Base-by-base conservation (phyloP, 1,140 invertebrate genomes). In the Hesperophylax magnus region DNA sequence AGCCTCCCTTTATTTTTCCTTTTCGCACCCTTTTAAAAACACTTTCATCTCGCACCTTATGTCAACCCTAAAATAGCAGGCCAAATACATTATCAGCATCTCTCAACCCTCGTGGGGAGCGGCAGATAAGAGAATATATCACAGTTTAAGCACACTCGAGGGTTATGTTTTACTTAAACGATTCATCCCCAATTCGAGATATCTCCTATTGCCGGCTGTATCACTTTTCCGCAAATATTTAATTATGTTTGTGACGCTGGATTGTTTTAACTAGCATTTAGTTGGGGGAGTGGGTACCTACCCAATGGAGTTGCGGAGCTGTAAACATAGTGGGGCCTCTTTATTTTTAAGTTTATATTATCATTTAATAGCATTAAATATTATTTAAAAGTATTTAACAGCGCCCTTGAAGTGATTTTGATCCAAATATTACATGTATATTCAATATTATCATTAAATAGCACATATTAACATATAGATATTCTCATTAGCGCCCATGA, bases 21-120 rank as follows among this genome's bases (percentile, higher is more conserved):
- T n/a, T 74, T 56, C 53, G 71, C 71, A 74, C 71, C 71, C 71
- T 54, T 56, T 53, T 54, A 56, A 74, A 56, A 39, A 69, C 71
- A 54, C 53, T 54, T 74, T 56, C 71, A 74, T 24, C 53, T 74
- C 53, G 52, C 71, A 74, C 71, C 71, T 74, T 74, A 74, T 74
- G 71, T 53, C 71, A 54, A 54, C 71, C 47, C 71, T 74, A 74
- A 74, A 54, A 74, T 53, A 74, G 71, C 22, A 69, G 61, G 61
- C 65, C 65, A 74, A 74, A 74, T 74, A 74, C 71, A 74, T 74
- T 74, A 74, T 74, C 71, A 74, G 71, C 11, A 18, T 39, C 67
- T 52, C 67, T 24, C 34, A 47, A 47, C 71, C 71, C 71, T 74
- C 71, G 47, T n/a, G 47, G 71, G 67, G 47, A 14, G 71, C 22